These are phyloP conservation scores for Alviniconcha marisindica DNA, from an alignment of 1,140 invertebrate species.

Conservation along the genomic window DNA sequence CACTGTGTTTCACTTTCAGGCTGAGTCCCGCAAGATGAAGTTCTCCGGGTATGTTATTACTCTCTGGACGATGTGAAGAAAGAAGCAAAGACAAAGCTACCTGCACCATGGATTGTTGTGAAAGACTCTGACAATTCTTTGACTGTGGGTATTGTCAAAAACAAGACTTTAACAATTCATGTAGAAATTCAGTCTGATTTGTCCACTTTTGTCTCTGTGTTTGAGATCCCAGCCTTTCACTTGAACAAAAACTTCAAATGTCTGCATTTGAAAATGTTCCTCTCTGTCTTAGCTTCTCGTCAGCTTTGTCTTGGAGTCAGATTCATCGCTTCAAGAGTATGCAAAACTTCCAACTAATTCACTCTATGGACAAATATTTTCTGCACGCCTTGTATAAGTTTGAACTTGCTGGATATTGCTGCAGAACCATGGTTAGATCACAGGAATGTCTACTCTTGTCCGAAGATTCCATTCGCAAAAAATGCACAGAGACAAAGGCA, in stretches of 20 bases:
- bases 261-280: not conserved
- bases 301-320: not conserved
- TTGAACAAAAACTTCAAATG: not conserved
- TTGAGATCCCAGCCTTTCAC: not conserved
- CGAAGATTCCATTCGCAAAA: not conserved
- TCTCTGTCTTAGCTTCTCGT: not conserved
- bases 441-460: not conserved
- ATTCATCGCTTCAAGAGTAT: not conserved
- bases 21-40: too few species aligned
- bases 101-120: not conserved
- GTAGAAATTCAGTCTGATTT: not conserved
- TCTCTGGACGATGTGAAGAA: too few species aligned
- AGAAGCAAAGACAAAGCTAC: not conserved
- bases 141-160: not conserved
- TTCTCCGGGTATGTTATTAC: too few species aligned
- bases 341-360: not conserved
- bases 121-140: not conserved
- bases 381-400: not conserved
- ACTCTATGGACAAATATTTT: not conserved
- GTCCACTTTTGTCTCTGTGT: not conserved
- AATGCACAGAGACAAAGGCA: not conserved
- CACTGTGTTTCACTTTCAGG: too few species aligned
- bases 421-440: not conserved
- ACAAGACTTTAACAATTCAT: not conserved
- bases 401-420: not conserved